Conservation (phyloP, 1,140 invertebrate genomes). For the Bombus balteatus region DNA sequence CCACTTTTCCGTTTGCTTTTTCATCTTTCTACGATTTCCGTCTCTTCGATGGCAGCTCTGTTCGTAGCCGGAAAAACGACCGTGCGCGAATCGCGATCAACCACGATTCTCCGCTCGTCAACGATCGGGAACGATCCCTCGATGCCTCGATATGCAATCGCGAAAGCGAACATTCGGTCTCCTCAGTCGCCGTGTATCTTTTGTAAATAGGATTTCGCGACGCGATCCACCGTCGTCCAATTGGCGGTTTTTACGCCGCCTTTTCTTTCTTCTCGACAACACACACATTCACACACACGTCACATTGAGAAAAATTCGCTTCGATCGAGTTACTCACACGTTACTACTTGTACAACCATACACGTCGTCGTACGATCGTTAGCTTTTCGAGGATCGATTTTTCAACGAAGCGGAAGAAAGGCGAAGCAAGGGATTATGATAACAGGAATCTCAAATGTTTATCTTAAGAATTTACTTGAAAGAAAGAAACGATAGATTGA, state of each 20-base stretch:
- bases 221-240: constrained; percentile 9
- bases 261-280: constrained; percentile 14
- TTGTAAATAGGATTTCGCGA: constrained; percentile 49
- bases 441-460: background rate
- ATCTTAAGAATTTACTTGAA: background rate
- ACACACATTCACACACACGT: background rate
- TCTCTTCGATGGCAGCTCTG: constrained; percentile 38
- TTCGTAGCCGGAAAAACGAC: constrained; percentile 17
- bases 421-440: too few relatives aligned
- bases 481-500: background rate
- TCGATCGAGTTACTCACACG: constrained; percentile 34
- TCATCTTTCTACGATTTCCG: constrained; percentile 19
- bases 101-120: constrained; percentile 38
- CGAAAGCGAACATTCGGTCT: constrained; percentile 10
- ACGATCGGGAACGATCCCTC: constrained; percentile 36
- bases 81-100: background rate
- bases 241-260: background rate
- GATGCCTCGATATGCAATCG: constrained; percentile 37
- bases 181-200: constrained; percentile 33
- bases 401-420: too few relatives aligned
- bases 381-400: constrained; percentile 6
- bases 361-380: background rate
- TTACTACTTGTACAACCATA: background rate
- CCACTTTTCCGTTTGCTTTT: background rate
- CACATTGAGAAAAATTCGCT: constrained; percentile 5